Conservation (phyloP, 2,113 vertebrate species). For the Camelus bactrianus region DNA sequence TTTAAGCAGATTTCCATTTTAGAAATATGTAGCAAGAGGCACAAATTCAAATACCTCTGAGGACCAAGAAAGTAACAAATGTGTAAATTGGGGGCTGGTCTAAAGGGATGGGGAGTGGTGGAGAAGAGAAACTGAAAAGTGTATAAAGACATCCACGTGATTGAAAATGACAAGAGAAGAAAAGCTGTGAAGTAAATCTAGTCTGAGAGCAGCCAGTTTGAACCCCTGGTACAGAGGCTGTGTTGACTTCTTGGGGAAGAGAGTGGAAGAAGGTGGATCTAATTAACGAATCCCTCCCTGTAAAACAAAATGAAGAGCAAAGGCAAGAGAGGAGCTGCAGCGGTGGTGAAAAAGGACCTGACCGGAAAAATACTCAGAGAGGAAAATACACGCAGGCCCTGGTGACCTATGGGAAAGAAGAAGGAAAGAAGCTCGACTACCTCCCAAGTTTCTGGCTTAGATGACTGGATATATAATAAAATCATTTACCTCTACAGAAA, state of each 20-base stretch:
- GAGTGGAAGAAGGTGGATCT: neutral
- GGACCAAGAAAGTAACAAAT: neutral
- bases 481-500: neutral
- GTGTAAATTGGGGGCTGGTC: neutral
- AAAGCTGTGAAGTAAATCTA: neutral
- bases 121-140: neutral
- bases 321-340: neutral
- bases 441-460: neutral
- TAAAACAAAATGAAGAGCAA: neutral
- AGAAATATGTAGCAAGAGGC: neutral
- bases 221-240: neutral
- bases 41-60: constrained; percentile 24
- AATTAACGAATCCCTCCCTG: neutral
- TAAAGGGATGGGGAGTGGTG: neutral
- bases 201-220: neutral
- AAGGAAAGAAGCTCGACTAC: constrained; percentile 16
- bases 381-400: neutral
- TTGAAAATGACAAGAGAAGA: neutral
- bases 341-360: neutral
- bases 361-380: neutral
- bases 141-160: neutral
- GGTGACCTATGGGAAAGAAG: neutral
- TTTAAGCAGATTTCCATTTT: neutral
- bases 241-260: neutral
- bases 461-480: neutral